Percentiles rank a stretch among this genome's conserved stretches.
Conservation (phyloP, 2,797 vertebrate species). For the Clarias laeviceps region DNA sequence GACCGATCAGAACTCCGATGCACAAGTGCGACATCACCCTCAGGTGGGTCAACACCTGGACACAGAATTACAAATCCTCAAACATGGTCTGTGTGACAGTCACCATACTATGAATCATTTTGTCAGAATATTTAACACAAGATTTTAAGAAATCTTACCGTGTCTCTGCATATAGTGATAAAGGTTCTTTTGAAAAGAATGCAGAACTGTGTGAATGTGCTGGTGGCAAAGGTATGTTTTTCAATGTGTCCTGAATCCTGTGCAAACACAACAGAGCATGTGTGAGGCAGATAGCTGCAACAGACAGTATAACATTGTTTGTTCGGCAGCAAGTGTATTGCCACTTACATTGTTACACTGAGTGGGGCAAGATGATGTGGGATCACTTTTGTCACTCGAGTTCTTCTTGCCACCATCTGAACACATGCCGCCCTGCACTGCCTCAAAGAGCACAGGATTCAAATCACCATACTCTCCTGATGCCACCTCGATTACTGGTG, state of each 20-base stretch:
- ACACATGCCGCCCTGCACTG: conserved; percentile 92
- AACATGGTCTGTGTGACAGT: not conserved
- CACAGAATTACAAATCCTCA: conserved; percentile 40
- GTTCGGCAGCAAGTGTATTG: not conserved
- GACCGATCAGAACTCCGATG: conserved; percentile 92
- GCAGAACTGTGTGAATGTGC: conserved; percentile 92
- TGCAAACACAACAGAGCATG: conserved; percentile 2
- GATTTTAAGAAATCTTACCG: conserved; percentile 70
- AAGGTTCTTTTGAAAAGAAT: conserved; percentile 98
- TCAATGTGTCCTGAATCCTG: conserved; percentile 86
- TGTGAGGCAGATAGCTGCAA: not conserved
- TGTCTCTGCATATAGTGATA: conserved; percentile 91
- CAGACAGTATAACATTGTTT: not conserved
- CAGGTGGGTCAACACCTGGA: conserved; percentile 93
- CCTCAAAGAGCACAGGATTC: conserved; percentile 92
- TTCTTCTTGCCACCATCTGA: conserved; percentile 88
- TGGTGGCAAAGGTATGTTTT: conserved; percentile 94
- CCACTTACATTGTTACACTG: conserved; percentile 76
- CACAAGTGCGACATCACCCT: conserved; percentile 92
- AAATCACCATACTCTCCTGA: conserved; percentile 97
- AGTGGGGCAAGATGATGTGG: conserved; percentile 74
- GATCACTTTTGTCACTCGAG: conserved; percentile 82
- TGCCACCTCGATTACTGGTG: conserved; percentile 93
- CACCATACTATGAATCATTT: not conserved
- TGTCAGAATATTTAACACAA: not conserved